phyloP scores from a whole-genome alignment of 2,888 invertebrate genomes.

The Andrena haemorrhoa region DNA sequence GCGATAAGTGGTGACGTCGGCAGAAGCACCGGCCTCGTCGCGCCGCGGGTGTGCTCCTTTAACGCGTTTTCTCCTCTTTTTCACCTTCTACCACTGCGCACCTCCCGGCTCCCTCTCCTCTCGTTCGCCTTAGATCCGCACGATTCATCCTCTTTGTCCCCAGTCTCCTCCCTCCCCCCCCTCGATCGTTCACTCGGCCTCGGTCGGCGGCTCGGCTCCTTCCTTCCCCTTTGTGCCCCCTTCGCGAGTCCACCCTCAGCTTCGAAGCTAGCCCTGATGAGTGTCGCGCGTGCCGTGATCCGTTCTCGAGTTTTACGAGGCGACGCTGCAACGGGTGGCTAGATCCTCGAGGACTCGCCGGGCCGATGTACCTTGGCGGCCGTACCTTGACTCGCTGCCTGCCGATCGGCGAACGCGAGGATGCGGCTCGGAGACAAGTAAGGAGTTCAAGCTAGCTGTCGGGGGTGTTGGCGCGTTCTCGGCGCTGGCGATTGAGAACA shows the following conservation, averaged over 20 bases:
- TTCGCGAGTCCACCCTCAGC: background rate
- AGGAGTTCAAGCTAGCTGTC: background rate
- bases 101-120: background rate
- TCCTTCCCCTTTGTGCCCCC: background rate
- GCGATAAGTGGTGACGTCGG: conserved; percentile 70
- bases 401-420: conserved; percentile 18
- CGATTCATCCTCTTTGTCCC: background rate
- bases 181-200: background rate
- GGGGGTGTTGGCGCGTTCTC: background rate
- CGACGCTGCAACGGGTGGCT: background rate
- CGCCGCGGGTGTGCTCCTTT: conserved; percentile 32
- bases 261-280: conserved; percentile 1
- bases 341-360: background rate
- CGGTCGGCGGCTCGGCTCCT: background rate
- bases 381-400: background rate
- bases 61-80: background rate
- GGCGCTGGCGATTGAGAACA: background rate
- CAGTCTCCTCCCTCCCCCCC: background rate
- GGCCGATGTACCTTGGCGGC: conserved; percentile 1
- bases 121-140: background rate
- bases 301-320: conserved; percentile 1
- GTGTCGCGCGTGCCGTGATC: conserved; percentile 9
- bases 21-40: conserved; percentile 45
- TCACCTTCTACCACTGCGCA: background rate
- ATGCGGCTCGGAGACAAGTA: conserved; percentile 39